Conservation (phyloP, 2,888 invertebrate species). For the Exocentrus adspersus region DNA sequence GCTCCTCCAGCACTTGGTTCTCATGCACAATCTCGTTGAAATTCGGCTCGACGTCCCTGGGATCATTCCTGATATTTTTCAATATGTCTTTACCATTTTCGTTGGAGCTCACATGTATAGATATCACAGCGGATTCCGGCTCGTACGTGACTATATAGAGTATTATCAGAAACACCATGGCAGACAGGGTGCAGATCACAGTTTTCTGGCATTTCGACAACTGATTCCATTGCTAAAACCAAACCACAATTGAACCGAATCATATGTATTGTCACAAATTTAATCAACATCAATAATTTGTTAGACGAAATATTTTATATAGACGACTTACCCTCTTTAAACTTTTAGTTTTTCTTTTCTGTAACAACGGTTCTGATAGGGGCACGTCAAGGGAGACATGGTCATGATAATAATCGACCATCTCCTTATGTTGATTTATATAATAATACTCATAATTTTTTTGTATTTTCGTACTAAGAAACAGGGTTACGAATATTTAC, state of each 20-base stretch:
- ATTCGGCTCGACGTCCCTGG: conserved; percentile 53
- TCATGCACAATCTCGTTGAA: conserved; percentile 50
- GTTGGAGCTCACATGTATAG: conserved; percentile 29
- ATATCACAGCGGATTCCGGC: conserved; percentile 52
- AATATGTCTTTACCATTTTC: conserved; percentile 46
- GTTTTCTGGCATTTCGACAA: conserved; percentile 85
- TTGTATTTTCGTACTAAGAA: neutral
- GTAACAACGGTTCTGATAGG: conserved; percentile 33
- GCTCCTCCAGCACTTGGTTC: conserved; percentile 65
- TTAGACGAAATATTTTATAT: conserved; percentile 3
- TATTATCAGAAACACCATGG: conserved; percentile 69
- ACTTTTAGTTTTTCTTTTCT: conserved; percentile 47
- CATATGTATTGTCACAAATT: no score
- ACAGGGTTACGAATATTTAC: no score
- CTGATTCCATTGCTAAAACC: conserved; percentile 85
- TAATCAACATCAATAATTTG: neutral
- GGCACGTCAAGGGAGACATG: conserved; percentile 50
- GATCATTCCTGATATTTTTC: conserved; percentile 56
- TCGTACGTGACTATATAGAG: conserved; percentile 70
- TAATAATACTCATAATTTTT: conserved; percentile 10
- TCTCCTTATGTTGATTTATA: conserved; percentile 29
- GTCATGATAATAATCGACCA: conserved; percentile 40
- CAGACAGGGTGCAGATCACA: conserved; percentile 73
- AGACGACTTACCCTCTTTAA: conserved; percentile 50
- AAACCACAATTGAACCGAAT: neutral